Evolutionary conservation across 1,140 invertebrate genomes (phyloP).

Genomic region (Portunus trituberculatus): DNA sequence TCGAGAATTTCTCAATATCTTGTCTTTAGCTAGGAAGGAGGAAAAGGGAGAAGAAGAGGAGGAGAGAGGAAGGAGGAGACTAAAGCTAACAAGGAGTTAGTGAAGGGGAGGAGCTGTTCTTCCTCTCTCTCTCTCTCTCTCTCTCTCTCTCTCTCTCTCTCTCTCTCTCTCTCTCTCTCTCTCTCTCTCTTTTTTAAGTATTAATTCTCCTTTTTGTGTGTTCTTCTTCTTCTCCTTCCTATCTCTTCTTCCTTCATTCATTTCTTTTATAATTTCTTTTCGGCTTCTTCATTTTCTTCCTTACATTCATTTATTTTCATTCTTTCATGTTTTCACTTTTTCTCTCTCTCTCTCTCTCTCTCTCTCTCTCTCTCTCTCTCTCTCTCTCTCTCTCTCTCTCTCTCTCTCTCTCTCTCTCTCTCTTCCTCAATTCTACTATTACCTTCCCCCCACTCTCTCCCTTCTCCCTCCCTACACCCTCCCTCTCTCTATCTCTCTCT

Average conservation of each 20-base stretch:
- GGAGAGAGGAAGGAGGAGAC: background rate
- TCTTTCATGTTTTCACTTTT: too few species aligned
- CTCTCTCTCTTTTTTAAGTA: background rate
- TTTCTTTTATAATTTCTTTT: background rate
- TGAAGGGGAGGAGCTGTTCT: background rate
- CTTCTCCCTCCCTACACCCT: background rate
- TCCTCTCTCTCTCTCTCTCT: background rate
- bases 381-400: background rate
- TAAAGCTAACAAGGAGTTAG: background rate
- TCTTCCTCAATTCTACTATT: background rate
- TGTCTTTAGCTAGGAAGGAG: background rate
- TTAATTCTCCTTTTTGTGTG: background rate
- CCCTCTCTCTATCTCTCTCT: background rate
- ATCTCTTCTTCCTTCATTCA: background rate
- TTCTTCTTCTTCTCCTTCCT: background rate
- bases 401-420: background rate
- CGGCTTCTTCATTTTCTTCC: too few species aligned
- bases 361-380: background rate
- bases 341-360: background rate
- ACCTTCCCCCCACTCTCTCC: background rate
- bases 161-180: background rate
- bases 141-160: background rate
- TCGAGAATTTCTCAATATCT: slow-evolving; percentile 2
- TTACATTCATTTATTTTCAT: too few species aligned
- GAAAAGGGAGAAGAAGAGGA: background rate